Conservation (phyloP, 2,888 invertebrate species). For the Diarsia brunnea region DNA sequence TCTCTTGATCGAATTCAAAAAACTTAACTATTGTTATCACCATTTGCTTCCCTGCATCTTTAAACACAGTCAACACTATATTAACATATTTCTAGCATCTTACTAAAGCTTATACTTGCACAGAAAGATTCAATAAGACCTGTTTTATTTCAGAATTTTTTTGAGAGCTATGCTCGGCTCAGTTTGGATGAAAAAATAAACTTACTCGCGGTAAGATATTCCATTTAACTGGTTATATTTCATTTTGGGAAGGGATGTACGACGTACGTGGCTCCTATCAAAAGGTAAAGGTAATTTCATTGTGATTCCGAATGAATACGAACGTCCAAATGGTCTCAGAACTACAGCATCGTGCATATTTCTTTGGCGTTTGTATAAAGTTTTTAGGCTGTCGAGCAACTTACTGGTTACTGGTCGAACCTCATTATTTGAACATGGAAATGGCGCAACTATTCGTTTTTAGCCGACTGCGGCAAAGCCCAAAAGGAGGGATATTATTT, state of each 20-base stretch:
- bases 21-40: background rate
- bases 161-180: slow-evolving; percentile 68
- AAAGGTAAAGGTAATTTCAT: background rate
- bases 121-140: background rate
- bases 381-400: no score
- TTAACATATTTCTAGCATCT: background rate
- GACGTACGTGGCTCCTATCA: no score
- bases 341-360: no score
- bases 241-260: background rate
- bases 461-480: no score
- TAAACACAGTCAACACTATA: background rate
- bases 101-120: background rate
- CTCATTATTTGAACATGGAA: no score
- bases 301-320: no score
- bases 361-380: no score
- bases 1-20: background rate
- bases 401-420: no score
- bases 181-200: slow-evolving; percentile 43
- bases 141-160: slow-evolving; percentile 71
- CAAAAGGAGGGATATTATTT: no score
- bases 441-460: no score
- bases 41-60: background rate
- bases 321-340: no score
- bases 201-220: slow-evolving; percentile 10
- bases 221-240: background rate